Percentiles rank a stretch among this genome's conserved stretches.
Evolutionary conservation across 2,113 vertebrate genomes (phyloP).

Genomic region (Sprattus sprattus): DNA sequence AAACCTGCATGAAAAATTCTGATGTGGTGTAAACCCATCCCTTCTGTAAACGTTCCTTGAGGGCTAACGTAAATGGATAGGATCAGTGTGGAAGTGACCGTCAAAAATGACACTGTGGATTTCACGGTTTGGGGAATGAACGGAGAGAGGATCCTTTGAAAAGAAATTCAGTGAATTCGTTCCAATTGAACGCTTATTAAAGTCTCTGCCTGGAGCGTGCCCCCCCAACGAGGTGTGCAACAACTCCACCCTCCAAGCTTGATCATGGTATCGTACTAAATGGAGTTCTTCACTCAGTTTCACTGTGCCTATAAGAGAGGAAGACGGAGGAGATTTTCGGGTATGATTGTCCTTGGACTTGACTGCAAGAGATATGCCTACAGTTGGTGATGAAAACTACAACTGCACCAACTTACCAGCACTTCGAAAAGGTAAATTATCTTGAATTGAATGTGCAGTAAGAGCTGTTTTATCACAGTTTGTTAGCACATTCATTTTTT

Average conservation of each 20-base stretch:
- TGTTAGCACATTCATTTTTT: too few relatives aligned
- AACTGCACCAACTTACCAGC: neutral
- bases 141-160: neutral
- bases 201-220: conserved; percentile 60
- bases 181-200: conserved; percentile 63
- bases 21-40: conserved; percentile 59
- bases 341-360: neutral
- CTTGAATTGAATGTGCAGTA: neutral
- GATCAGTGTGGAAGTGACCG: conserved; percentile 71
- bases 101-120: conserved; percentile 78
- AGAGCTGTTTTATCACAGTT: neutral
- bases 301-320: neutral
- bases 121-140: conserved; percentile 64
- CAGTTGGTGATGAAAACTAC: conserved; percentile 3
- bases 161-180: conserved; percentile 50
- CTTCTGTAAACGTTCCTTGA: conserved; percentile 52
- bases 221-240: conserved; percentile 10
- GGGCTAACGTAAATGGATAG: conserved; percentile 69
- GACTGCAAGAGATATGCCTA: neutral
- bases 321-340: neutral
- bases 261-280: conserved; percentile 48
- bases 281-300: neutral
- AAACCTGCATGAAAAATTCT: conserved; percentile 61
- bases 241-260: conserved; percentile 49
- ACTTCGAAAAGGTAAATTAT: neutral